These are phyloP conservation scores for Hemicordylus capensis DNA, from an alignment of 2,113 vertebrate genomes.

Conservation along the genomic window DNA sequence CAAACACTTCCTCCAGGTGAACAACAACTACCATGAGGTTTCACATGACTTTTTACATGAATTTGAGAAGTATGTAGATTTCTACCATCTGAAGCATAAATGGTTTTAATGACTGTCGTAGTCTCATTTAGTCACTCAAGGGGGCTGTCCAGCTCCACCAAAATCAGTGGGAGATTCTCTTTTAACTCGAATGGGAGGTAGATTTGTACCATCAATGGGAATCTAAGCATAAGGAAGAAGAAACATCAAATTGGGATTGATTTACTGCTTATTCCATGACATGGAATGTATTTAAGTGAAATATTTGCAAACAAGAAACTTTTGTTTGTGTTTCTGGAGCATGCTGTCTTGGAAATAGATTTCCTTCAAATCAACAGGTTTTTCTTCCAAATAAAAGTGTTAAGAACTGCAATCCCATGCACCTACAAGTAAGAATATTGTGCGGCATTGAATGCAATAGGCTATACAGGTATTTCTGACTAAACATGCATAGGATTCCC, in stretches of 20 bases:
- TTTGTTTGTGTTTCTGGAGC: background rate
- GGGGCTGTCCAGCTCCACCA: background rate
- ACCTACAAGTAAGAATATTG: background rate
- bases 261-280: background rate
- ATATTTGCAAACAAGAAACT: background rate
- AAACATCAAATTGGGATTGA: background rate
- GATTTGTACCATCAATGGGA: background rate
- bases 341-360: background rate
- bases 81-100: background rate
- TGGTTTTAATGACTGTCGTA: background rate
- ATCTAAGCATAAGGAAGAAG: background rate
- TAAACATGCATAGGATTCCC: too few relatives aligned
- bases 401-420: background rate
- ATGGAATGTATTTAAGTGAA: background rate
- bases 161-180: background rate
- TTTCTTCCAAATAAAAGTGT: background rate
- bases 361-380: background rate
- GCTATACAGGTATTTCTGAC: too few relatives aligned
- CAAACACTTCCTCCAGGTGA: background rate
- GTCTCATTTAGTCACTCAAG: background rate
- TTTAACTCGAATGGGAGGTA: background rate
- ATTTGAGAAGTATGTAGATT: background rate
- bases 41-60: background rate
- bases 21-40: background rate
- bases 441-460: too few relatives aligned